Base-by-base conservation (phyloP, 2,888 invertebrate genomes). In the Gymnosoma rotundatum region DNA sequence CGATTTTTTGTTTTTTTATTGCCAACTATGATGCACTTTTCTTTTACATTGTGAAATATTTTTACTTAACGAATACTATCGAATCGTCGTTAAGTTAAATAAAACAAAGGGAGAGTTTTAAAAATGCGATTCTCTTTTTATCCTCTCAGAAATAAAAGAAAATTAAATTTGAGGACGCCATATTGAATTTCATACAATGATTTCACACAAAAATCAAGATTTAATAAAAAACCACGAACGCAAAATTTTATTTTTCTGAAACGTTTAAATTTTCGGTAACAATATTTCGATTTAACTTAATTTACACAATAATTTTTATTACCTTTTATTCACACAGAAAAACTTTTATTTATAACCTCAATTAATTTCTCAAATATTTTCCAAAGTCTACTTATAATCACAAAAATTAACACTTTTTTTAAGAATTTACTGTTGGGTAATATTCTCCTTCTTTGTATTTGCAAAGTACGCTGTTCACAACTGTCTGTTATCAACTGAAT, bases 301-400 rank as follows among this genome's bases (percentile, higher is more conserved):
- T 12, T 42, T 6, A 12, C 10, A 42, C 12, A 42, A 4, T 4
- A 38, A 42, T 12, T 42, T 12, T 4, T 32, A 32, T 42, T 7
- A 42, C 42, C 42, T 42, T 52, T 42, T 60, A 18, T 86, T 87
- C 74, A 87, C 74, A 87, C 87, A 42, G 67, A 56, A 72, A 21
- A 75, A 67, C 32, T 70, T 69, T 70, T 63, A 38, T 70, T 63
- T 45, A 56, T 72, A 38, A 74, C 74, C 73, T 78, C 72, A 72
- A 58, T 25, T 72, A 58, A 58, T 69, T 36, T 70, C 25, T 74
- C 64, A 54, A 66, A 45, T 83, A 70, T 83, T 74, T 78, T 83
- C 72, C 86, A 87, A 81, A 85, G 87, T 83, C 78, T 79, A 86
- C 86, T 87, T 81, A 61, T 78, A 48, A 25, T 82, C 42, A 70